A percentile compares a stretch with the other conserved stretches of the same genome.
Evolutionary conservation across 2,888 invertebrate species (phyloP).

Genomic region (Cataglyphis altisquamis): DNA sequence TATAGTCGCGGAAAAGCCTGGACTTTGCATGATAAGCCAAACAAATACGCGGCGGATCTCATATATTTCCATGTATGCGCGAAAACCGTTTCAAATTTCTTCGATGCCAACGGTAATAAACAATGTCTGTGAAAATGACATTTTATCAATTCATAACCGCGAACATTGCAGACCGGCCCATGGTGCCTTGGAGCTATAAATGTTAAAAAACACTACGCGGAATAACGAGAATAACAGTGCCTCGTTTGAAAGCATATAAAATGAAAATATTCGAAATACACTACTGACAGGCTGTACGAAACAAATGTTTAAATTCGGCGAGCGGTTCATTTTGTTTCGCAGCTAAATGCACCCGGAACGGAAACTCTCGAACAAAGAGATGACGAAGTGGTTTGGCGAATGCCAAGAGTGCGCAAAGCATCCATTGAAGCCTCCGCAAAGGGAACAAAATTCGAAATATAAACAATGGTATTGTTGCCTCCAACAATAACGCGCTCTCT

Average conservation of each 20-base stretch:
- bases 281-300: constrained; percentile 35
- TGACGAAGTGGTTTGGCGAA: constrained; percentile 38
- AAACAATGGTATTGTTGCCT: constrained; percentile 14
- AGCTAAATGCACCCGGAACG: constrained; percentile 34
- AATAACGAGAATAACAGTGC: constrained; percentile 40
- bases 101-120: constrained; percentile 33
- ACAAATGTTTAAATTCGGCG: constrained; percentile 46
- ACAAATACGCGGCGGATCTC: not conserved
- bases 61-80: constrained; percentile 24
- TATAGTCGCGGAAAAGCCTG: not conserved
- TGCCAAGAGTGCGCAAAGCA: constrained; percentile 28
- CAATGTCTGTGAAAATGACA: constrained; percentile 46
- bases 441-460: constrained; percentile 24
- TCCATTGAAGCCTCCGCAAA: not conserved
- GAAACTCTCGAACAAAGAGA: constrained; percentile 48
- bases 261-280: constrained; percentile 47
- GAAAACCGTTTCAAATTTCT: constrained; percentile 37
- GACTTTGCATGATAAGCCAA: not conserved
- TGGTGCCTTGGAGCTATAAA: constrained; percentile 38
- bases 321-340: constrained; percentile 37
- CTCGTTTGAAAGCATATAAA: constrained; percentile 42
- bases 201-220: constrained; percentile 40
- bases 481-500: not conserved
- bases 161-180: constrained; percentile 2
- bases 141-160: constrained; percentile 52